Conservation (phyloP, 2,888 invertebrate genomes). For the Allygus modestus region DNA sequence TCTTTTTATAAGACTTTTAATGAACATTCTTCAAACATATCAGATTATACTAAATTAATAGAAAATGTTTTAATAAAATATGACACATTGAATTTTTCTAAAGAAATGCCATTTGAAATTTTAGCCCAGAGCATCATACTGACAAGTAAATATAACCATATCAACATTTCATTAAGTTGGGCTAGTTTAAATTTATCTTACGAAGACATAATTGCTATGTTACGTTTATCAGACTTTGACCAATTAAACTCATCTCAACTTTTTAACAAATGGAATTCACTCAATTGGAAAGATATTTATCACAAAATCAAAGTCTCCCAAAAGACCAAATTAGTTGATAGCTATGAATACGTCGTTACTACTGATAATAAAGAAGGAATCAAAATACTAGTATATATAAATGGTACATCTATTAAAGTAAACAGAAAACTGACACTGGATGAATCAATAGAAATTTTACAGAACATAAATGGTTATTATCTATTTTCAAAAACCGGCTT, state of each 20-base stretch:
- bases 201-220: neutral
- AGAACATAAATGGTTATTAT: neutral
- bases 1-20: neutral
- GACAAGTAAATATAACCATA: neutral
- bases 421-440: neutral
- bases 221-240: slow-evolving; percentile 7
- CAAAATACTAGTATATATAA: neutral
- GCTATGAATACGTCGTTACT: neutral
- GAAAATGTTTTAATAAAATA: neutral
- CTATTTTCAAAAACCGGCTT: neutral
- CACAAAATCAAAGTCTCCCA: neutral
- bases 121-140: slow-evolving; percentile 10
- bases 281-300: neutral
- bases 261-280: neutral
- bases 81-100: neutral
- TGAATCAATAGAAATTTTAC: neutral
- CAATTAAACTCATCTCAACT: neutral
- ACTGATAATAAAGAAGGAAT: neutral
- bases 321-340: neutral
- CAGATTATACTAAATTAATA: neutral
- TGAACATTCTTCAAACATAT: neutral
- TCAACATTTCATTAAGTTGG: neutral
- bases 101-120: slow-evolving; percentile 7
- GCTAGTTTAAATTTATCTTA: neutral
- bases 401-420: neutral